Evolutionary conservation across 2,888 invertebrate genomes (phyloP), one percentile per base, ranked within the genome.

Genomic region (Agrotis clavis): DNA sequence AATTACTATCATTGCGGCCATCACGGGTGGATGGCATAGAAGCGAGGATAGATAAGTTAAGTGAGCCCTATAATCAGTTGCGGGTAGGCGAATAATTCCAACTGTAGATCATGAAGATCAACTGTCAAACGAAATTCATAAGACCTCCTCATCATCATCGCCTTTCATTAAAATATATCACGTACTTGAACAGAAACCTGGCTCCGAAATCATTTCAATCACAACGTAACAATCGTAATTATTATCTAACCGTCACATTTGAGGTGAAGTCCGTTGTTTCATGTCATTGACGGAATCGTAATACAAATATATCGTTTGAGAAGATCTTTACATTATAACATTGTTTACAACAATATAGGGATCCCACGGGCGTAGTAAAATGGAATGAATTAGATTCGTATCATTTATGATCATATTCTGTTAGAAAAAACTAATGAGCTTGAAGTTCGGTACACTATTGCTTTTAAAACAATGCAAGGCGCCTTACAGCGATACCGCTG

Each of bases 211-310:
- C 3, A 41, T 30, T 48, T 30, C 4, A 60, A 64, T 56, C n/a
- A 35, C 25, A 56, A 72, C 66, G 25, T 79, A 80, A 83, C 56
- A 64, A 68, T 73, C 21, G 60, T 74, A 60, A 69, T 69, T 35
- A 66, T 80, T 80, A 83, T 80, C 80, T 83, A 69, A 80, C 83
- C 18, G 25, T n/a, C 1, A 21, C 35, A 30, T 62, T 79, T 57
- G 68, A 79, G 68, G 81, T 79, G 66, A 83, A 79, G 54, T 74
- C 75, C 45, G 25, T 21, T 25, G 45, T 64, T 79, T 54, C 54
- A 54, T 83, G 83, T 74, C 83, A 80, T 80, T 79, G 83, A 79
- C 68, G 72, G 71, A 67, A 54, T 35, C 41, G 25, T 50, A 30
- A 59, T 25, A 74, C 51, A 79, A 80, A 70, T 67, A n/a, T 74